Conservation (phyloP, 2,797 vertebrate species). For the Aeoliscus strigatus region DNA sequence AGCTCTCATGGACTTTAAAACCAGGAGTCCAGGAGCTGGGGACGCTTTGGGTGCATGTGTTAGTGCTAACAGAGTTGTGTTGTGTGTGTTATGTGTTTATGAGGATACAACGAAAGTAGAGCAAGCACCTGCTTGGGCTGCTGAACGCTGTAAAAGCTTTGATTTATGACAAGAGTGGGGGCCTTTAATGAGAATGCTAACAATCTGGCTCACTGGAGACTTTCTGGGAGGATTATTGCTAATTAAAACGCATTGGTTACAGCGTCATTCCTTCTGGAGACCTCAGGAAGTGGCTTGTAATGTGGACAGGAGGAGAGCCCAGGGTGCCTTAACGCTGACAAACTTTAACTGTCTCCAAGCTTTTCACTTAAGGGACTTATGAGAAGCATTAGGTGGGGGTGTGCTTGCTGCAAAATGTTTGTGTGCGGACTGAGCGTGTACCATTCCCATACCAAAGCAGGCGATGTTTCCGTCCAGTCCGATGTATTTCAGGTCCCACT, state of each 20-base stretch:
- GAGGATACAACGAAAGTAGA: constrained; percentile 53
- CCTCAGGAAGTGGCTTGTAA: constrained; percentile 63
- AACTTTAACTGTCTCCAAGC: constrained; percentile 50
- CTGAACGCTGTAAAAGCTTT: constrained; percentile 63
- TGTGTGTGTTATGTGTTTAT: constrained; percentile 55
- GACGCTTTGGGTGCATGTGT: constrained; percentile 19
- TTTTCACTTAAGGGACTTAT: constrained; percentile 37
- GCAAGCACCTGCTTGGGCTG: constrained; percentile 63
- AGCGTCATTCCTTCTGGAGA: constrained; percentile 68
- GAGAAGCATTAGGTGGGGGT: constrained; percentile 46
- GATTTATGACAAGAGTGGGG: constrained; percentile 73
- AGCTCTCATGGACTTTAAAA: constrained; percentile 63
- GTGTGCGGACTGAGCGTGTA: constrained; percentile 1
- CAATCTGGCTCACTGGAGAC: constrained; percentile 72
- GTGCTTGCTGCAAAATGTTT: no score
- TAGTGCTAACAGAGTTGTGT: neutral
- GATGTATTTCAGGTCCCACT: constrained; percentile 95
- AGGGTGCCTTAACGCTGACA: constrained; percentile 48
- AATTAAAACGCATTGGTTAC: constrained; percentile 77
- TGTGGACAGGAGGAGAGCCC: constrained; percentile 53
- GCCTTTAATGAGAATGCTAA: constrained; percentile 74
- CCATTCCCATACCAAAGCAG: constrained; percentile 84
- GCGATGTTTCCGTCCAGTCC: constrained; percentile 98
- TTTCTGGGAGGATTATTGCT: constrained; percentile 72
- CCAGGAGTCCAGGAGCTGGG: constrained; percentile 39